Evolutionary conservation across 2,113 vertebrate species (phyloP).

Genomic region (Sturnira hondurensis): DNA sequence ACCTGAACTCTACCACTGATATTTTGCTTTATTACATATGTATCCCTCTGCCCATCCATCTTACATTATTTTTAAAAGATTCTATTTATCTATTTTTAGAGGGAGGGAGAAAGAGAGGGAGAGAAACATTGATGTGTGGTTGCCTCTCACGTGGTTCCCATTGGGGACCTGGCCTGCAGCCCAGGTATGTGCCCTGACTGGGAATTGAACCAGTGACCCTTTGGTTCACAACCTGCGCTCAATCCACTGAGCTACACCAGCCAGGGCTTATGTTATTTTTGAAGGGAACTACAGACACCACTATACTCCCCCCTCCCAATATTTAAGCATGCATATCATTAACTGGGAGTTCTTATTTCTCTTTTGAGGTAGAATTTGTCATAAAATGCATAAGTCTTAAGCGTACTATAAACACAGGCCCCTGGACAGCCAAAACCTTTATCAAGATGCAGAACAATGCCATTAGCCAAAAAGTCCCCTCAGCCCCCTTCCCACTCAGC

Average conservation of each 20-base stretch:
- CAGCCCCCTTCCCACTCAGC: too few species aligned
- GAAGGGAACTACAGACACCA: not conserved
- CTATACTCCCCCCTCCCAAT: too few species aligned
- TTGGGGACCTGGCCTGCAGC: too few species aligned
- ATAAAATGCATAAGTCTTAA: not conserved
- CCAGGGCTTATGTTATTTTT: not conserved
- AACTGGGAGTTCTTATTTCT: not conserved
- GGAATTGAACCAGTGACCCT: too few species aligned
- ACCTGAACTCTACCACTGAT: not conserved
- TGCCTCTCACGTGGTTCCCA: too few species aligned
- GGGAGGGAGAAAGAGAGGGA: too few species aligned
- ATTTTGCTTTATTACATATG: not conserved
- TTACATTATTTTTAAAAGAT: not conserved
- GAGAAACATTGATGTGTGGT: too few species aligned
- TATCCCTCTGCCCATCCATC: not conserved
- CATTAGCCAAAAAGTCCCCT: too few species aligned
- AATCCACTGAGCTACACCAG: not conserved
- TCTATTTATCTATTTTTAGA: too few species aligned
- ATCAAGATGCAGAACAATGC: not conserved
- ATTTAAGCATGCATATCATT: not conserved
- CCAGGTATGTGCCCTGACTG: too few species aligned
- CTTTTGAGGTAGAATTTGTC: not conserved
- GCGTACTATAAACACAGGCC: not conserved
- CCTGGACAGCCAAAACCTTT: not conserved
- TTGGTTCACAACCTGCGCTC: too few species aligned